Evolutionary conservation across 2,888 invertebrate genomes (phyloP).

Genomic region (Athrips mouffetella): DNA sequence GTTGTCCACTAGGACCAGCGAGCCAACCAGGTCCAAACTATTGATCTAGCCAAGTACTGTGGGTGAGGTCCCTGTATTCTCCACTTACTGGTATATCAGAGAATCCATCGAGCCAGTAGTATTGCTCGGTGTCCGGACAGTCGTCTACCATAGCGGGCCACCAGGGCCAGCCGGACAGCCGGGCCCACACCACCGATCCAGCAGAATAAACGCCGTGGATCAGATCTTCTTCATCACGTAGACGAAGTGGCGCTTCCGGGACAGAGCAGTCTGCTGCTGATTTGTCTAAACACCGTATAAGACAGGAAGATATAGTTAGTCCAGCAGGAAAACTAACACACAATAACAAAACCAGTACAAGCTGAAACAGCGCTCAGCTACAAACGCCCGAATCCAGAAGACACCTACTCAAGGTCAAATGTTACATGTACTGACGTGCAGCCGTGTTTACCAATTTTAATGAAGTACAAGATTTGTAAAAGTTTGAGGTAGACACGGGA

Average conservation of each 20-base stretch:
- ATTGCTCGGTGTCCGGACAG: slow-evolving; percentile 80
- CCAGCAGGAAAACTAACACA: no score
- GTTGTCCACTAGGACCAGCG: background rate
- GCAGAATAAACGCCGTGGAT: slow-evolving; percentile 79
- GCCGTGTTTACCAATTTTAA: no score
- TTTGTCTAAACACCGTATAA: slow-evolving; percentile 45
- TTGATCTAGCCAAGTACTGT: no score
- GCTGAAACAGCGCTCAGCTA: no score
- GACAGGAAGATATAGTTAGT: background rate
- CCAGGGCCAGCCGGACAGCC: slow-evolving; percentile 80
- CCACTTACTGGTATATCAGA: slow-evolving; percentile 70
- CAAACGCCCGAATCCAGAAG: no score
- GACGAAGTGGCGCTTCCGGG: slow-evolving; percentile 63
- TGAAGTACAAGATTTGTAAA: no score
- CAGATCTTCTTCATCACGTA: slow-evolving; percentile 70
- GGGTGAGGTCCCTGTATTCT: no score
- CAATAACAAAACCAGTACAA: no score
- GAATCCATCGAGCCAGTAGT: slow-evolving; percentile 77
- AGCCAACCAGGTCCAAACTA: background rate
- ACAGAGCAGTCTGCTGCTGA: slow-evolving; percentile 68
- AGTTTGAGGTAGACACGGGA: no score
- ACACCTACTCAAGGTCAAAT: no score
- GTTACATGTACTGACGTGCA: no score
- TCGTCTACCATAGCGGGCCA: slow-evolving; percentile 87
- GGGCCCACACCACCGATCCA: slow-evolving; percentile 83